phyloP scores from a whole-genome alignment of 2,888 invertebrate genomes.

The Rapana venosa region DNA sequence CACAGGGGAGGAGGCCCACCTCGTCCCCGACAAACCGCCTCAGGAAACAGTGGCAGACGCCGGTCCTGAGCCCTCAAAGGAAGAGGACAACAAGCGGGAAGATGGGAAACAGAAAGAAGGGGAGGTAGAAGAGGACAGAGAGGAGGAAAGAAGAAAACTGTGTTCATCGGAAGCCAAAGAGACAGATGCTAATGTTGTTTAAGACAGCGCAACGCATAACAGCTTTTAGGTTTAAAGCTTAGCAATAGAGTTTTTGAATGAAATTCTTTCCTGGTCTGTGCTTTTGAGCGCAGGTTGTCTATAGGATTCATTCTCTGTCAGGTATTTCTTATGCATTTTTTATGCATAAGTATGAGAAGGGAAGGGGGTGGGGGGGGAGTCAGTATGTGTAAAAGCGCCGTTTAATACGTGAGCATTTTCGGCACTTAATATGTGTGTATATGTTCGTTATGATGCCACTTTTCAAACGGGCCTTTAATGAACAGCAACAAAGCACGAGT shows the following conservation, averaged over 20 bases:
- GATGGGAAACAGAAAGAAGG: not conserved
- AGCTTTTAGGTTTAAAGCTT: no score
- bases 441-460: no score
- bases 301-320: no score
- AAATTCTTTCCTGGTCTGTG: no score
- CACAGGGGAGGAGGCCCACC: not conserved
- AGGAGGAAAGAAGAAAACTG: slow-evolving; percentile 6
- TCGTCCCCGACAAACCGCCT: not conserved
- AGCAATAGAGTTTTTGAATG: no score
- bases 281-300: no score
- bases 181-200: not conserved
- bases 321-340: not conserved
- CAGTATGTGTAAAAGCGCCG: not conserved
- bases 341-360: slow-evolving; percentile 35
- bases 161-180: not conserved
- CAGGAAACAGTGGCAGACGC: not conserved
- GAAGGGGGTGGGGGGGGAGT: not conserved
- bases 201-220: not conserved
- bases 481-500: no score
- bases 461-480: no score
- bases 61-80: not conserved
- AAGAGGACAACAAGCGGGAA: not conserved
- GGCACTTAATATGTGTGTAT: no score
- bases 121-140: not conserved
- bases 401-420: no score